Evolutionary conservation across 2,888 invertebrate species (phyloP), one percentile per base, ranked within the genome.

Genomic region (Luperina testacea): DNA sequence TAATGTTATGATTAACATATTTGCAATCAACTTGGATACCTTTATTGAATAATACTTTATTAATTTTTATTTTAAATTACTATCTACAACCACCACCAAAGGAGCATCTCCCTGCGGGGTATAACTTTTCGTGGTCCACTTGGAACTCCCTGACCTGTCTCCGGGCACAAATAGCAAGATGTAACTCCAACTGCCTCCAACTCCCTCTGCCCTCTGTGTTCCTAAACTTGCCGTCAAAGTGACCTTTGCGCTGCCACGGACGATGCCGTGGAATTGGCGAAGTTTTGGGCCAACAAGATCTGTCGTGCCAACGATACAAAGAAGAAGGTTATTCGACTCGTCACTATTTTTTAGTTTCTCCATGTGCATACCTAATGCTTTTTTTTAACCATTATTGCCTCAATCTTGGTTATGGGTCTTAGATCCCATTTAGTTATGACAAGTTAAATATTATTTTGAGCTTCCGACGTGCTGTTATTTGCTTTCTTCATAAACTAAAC

Each of bases 1-100:
- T 83, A 32, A 78, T 51, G 17, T n/a, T 69, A 64, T 27, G 45
- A 81, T 81, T 75, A 63, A 45, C 70, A 71, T 74, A 67, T 76
- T 76, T 45, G 24, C 17, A 82, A 68, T 68, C 38, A 68, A 82
- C 4, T 64, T 64, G n/a, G 27, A n/a, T 45, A 9, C 7, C 15
- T 38, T 61, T 11, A 20, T 27, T 7, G 4, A 57, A 20, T 32
- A 15, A 24, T n/a, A 9, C 24, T 48, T n/a, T n/a, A 38, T 42
- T 2, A 1, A 20, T 17, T 48, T 57, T 38, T n/a, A n/a, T 15
- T 63, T 27, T 51, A 2, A 24, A 24, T 24, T 57, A 3, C 3
- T 57, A 9, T 9, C 9, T 57, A 9, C 57, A 24, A 24, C 3
- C 3, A 57, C 57, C 57, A 24, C 3, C 3, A 57, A 24, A 8